Evolutionary conservation across 2,797 vertebrate species (phyloP).

Genomic region (Anguilla megastoma): DNA sequence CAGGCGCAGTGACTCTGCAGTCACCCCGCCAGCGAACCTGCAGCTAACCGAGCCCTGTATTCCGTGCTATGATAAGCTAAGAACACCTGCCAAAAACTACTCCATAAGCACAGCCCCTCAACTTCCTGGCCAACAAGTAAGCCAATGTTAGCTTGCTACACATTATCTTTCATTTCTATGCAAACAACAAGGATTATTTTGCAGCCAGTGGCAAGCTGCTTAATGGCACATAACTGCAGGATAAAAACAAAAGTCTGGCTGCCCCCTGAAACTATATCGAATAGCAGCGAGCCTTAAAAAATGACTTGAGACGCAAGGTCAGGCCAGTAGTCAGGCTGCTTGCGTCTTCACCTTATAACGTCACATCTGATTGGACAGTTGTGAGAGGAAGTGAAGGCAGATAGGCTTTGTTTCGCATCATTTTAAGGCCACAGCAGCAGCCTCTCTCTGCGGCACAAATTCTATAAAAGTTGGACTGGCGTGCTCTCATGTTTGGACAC

Average conservation of each 20-base stretch:
- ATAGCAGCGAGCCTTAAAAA: not conserved
- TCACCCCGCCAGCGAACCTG: not conserved
- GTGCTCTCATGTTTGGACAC: not conserved
- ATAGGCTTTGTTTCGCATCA: not conserved
- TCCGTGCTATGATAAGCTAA: not conserved
- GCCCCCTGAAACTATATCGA: not conserved
- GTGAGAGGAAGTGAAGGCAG: not conserved
- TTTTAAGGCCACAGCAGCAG: not conserved
- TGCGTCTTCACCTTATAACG: not conserved
- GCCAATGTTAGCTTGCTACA: not conserved
- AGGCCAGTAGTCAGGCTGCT: not conserved
- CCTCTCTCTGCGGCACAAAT: not conserved
- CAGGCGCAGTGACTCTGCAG: not conserved
- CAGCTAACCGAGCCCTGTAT: not conserved
- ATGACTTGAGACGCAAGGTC: not conserved
- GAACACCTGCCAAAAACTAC: not conserved
- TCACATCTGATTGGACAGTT: not conserved
- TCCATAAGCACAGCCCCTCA: not conserved
- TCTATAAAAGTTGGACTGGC: not conserved
- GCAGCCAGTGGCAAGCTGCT: not conserved
- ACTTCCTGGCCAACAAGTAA: not conserved
- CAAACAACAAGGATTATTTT: not conserved
- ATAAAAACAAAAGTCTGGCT: not conserved
- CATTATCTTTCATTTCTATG: not conserved
- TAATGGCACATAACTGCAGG: not conserved